Evolutionary conservation across 1,140 invertebrate species (phyloP), one percentile per base, ranked within the genome.

Genomic region (honey bee (Apis mellifera)): DNA sequence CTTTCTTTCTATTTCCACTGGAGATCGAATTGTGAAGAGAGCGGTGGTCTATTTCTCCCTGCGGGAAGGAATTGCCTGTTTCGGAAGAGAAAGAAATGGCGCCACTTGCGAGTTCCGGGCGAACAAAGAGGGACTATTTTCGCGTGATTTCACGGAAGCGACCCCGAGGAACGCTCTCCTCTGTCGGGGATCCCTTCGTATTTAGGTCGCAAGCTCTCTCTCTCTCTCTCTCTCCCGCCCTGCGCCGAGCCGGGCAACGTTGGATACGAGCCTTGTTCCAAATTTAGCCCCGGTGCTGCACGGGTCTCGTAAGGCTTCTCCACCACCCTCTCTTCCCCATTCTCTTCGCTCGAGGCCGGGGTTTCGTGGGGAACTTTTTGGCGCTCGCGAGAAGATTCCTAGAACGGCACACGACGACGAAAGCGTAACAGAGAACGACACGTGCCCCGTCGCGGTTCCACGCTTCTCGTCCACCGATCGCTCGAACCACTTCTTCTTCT

Each of bases 61-160:
- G 2, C 1, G 32, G 4, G 32, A 32, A 32, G 32, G 32, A 32
- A 32, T 32, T 32, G 32, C 32, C 32, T 32, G 2, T 32, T 32
- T 32, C 32, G 32, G 2, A 32, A 32, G 32, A 32, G 32, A 32
- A 32, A 32, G 32, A 42, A 42, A 42, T 5, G 32, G 32, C 32
- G 32, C 4, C 32, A 42, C 32, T 42, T 42, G 32, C 32, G 32
- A 32, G 32, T 32, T 32, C 32, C 32, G 32, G 32, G 32, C 75
- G 89, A 82, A 90, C 84, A 89, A 88, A 88, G 86, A 79, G 69
- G 59, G 12, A 86, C 84, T 90, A 90, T 90, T 90, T 90, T 84
- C 42, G 87, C 82, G 81, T 26, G 66, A 52, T 82, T 90, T 89
- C 89, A 90, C 89, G 87, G 89, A 90, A 90, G 71, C 80, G 87